Base-by-base conservation (phyloP, 2,113 vertebrate genomes). In the Mellivora capensis region DNA sequence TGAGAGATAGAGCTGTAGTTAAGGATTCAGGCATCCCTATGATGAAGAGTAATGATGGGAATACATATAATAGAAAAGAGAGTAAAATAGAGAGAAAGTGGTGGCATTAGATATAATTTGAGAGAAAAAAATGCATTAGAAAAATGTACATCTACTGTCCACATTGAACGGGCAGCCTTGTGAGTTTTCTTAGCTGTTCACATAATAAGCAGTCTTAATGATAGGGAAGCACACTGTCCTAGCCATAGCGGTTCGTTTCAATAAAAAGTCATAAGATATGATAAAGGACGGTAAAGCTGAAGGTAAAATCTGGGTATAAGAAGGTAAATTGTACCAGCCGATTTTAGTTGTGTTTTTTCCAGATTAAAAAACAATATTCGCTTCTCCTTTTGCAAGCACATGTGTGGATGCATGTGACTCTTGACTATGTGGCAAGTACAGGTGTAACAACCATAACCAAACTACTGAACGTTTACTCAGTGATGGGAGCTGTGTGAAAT, bases 161-260 rank as follows among this genome's bases (percentile, higher is more conserved):
- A 34, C 9, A 49, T 23, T 61, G 29, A 3, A 18, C 1, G 1
- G 15, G 2, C 12, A 6, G 13, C 8, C 6, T n/a, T 69, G 21
- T 52, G 25, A 86, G 85, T 76, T 82, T 27, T n/a, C 64, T 67
- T 57, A 31, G 21, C 39, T 39, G 4, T 52, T 95, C 37, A 44
- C 34, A 9, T 21, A 71, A 31, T 4, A 4, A 20, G 10, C 79
- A 17, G 54, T 79, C 37, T 39, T 29, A 49, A 6, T 34, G 69
- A 47, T 23, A 44, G 6, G 34, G 12, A 80, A 49, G 4, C 11
- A 37, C 3, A 31, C 13, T 71, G 7, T 67, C 12, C 29, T 62
- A 37, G 20, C 7, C 25, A 64, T 23, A 20, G 72, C 54, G 34
- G 7, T 84, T 79, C 71, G 21, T 59, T 97, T 72, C 34, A 82